Base-by-base conservation (phyloP, 2,797 vertebrate species). In the Oreortyx pictus region DNA sequence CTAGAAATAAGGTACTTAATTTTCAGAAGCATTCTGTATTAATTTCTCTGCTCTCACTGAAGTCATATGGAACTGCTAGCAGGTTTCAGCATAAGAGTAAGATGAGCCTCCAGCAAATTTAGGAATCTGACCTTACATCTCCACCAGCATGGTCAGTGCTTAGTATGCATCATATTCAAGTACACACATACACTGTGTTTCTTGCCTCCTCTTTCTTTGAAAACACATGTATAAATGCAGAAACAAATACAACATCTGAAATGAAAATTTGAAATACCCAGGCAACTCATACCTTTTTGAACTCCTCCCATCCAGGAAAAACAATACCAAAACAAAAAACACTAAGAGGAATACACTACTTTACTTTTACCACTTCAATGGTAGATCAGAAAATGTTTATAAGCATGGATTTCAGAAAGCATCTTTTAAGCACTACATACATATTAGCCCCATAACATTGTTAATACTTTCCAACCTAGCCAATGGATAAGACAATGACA, bases 1-100 rank as follows among this genome's bases (percentile, higher is more conserved):
- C 87, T 82, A 57, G 92, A 92, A 93, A 88, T 62, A 94, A 93
- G 93, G 75, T 91, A 72, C 54, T 89, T 96, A 82, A 73, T 75
- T 94, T 94, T 94, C 29, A 78, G 83, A 89, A 86, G 25, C 56
- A 62, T 92, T 82, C 73, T 61, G 24, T 50, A 57, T 74, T 94
- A 62, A 92, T 91, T 92, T 89, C 49, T 84, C n/a, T 50, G 13
- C 27, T 85, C 25, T 81, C 70, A 66, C 7, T 88, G 79, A 93
- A 91, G 67, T 49, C 84, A 82, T 18, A 4, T 1, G 57, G 49
- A 95, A 68, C 43, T n/a, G n/a, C 37, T 18, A 89, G 74, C 33
- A 91, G 56, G 27, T 82, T 89, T 92, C 57, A 86, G n/a, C 7
- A 2, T 64, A 23, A 77, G 22, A 89, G 61, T 68, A 57, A 75